These are phyloP conservation scores for Loriculus beryllinus DNA, from an alignment of 2,797 vertebrate genomes.

Conservation along the genomic window DNA sequence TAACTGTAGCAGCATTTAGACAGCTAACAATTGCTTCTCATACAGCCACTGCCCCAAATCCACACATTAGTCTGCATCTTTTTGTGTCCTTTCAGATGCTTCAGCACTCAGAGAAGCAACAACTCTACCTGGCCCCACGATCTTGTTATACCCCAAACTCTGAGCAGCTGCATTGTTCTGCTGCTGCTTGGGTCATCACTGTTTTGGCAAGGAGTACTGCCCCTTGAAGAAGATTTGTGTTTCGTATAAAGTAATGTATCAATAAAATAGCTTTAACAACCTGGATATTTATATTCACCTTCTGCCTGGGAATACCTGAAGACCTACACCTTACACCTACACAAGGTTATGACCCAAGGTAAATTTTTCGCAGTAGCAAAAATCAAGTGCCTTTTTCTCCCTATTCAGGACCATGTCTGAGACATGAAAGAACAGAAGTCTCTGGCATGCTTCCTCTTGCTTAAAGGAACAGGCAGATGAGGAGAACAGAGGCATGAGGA, in stretches of 20 bases:
- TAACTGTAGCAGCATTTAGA: neutral
- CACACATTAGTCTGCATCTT: neutral
- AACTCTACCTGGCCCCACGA: neutral
- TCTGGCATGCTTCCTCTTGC: neutral
- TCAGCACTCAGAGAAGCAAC: neutral
- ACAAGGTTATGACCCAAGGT: neutral
- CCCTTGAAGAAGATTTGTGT: neutral
- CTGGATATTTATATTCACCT: neutral
- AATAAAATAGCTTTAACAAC: neutral
- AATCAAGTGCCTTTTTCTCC: neutral
- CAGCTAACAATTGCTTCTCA: neutral
- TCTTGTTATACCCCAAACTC: neutral
- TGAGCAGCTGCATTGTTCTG: neutral
- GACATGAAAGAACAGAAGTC: neutral
- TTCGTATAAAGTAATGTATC: neutral
- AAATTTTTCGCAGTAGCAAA: neutral
- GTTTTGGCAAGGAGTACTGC: neutral
- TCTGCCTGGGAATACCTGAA: neutral
- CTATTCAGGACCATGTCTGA: neutral
- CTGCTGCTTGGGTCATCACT: neutral
- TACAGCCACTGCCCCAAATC: neutral
- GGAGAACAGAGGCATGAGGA: neutral
- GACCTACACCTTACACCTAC: neutral
- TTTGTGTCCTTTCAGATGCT: neutral
- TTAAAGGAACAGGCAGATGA: neutral